Percentiles rank a stretch among this genome's conserved stretches.
Conservation (phyloP, 2,888 invertebrate species). For the Hypolimnas misippus region DNA sequence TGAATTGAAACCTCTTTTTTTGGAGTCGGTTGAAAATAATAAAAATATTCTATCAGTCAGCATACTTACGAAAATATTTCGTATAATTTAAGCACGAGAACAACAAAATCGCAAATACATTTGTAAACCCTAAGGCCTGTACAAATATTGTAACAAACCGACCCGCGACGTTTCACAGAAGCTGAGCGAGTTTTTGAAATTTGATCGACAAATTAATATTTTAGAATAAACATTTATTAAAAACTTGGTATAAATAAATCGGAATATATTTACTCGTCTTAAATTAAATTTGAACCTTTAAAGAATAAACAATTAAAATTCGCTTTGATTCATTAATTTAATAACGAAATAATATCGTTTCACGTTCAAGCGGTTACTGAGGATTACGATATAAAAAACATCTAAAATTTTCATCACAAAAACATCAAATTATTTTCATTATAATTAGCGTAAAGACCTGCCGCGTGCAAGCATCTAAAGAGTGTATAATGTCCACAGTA, state of each 20-base stretch:
- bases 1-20: no score
- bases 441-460: conserved; percentile 23
- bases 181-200: neutral
- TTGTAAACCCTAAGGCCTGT: neutral
- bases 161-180: neutral
- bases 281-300: neutral
- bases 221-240: neutral
- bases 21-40: no score
- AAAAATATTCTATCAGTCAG: no score
- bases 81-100: neutral
- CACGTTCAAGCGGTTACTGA: neutral
- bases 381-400: neutral
- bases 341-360: neutral
- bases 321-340: neutral
- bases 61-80: neutral
- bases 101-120: neutral
- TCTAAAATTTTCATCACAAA: conserved; percentile 1
- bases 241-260: neutral
- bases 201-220: conserved; percentile 2
- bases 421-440: neutral
- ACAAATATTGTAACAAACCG: neutral
- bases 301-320: neutral
- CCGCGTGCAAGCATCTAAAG: conserved; percentile 11
- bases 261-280: neutral
- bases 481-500: conserved; percentile 6